These are phyloP conservation scores for Proisotoma minuta DNA, from an alignment of 2,888 invertebrate genomes.

Conservation along the genomic window DNA sequence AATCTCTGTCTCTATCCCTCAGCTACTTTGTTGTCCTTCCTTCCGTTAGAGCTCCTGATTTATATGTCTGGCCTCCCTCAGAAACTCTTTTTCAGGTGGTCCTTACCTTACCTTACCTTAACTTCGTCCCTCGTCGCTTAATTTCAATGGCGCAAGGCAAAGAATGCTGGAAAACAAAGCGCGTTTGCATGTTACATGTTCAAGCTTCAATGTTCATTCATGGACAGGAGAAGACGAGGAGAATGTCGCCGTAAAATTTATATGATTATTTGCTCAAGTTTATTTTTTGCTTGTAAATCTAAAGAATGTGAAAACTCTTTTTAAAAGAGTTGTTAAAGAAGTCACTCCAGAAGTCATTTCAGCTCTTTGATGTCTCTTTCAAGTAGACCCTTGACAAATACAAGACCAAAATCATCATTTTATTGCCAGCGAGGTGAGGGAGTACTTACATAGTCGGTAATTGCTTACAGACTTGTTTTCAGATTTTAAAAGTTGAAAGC, in stretches of 20 bases:
- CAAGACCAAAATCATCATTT: neutral
- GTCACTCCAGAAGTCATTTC: neutral
- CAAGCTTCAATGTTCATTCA: too few relatives aligned
- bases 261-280: neutral
- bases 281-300: neutral
- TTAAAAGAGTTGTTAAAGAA: neutral
- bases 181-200: too few relatives aligned
- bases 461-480: too few relatives aligned
- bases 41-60: conserved; percentile 33
- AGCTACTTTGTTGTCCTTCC: neutral
- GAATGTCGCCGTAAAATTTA: neutral
- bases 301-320: neutral
- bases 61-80: conserved; percentile 43
- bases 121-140: too few relatives aligned
- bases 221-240: too few relatives aligned
- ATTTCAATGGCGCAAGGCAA: too few relatives aligned
- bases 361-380: neutral
- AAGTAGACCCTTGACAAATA: neutral
- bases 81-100: conserved; percentile 47
- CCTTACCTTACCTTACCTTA: conserved; percentile 23
- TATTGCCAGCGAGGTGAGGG: too few relatives aligned
- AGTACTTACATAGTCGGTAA: too few relatives aligned
- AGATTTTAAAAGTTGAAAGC: too few relatives aligned
- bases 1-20: neutral
- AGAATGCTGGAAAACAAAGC: too few relatives aligned